phyloP scores from a whole-genome alignment of 2,113 vertebrate genomes.

The Hemiscyllium ocellatum region DNA sequence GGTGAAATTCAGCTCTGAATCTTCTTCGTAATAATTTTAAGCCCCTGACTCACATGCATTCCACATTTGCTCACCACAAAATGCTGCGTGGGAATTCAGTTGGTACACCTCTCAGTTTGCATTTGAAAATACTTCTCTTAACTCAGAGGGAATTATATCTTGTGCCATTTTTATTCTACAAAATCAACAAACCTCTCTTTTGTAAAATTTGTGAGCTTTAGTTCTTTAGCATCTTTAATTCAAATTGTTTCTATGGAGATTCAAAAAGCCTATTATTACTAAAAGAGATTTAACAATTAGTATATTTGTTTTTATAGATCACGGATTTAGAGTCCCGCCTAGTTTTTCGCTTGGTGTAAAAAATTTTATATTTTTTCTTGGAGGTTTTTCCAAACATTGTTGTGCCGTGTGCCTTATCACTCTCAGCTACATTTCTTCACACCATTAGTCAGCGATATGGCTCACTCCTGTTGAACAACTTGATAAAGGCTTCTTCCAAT shows the following conservation, averaged over 20 bases:
- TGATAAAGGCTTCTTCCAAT: too few species aligned
- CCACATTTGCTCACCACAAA: not conserved
- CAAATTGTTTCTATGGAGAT: not conserved
- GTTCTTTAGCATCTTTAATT: not conserved
- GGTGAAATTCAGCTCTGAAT: too few species aligned
- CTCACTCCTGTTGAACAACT: too few species aligned
- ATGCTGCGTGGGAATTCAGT: not conserved
- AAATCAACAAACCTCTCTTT: not conserved
- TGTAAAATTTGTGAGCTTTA: not conserved
- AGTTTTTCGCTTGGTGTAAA: not conserved
- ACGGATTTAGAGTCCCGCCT: not conserved
- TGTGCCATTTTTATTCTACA: not conserved
- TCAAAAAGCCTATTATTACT: not conserved
- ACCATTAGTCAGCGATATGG: not conserved
- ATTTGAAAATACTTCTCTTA: not conserved
- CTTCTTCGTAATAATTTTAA: not conserved
- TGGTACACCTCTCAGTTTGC: not conserved
- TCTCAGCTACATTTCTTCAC: not conserved
- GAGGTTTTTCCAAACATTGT: not conserved
- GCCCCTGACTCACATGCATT: not conserved
- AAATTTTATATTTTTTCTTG: too few species aligned
- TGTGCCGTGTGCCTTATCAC: not conserved
- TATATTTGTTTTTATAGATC: not conserved
- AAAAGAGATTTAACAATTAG: not conserved
- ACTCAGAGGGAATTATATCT: not conserved